phyloP scores from a whole-genome alignment of 2,797 vertebrate species.

The Mormyrops boulengeri region DNA sequence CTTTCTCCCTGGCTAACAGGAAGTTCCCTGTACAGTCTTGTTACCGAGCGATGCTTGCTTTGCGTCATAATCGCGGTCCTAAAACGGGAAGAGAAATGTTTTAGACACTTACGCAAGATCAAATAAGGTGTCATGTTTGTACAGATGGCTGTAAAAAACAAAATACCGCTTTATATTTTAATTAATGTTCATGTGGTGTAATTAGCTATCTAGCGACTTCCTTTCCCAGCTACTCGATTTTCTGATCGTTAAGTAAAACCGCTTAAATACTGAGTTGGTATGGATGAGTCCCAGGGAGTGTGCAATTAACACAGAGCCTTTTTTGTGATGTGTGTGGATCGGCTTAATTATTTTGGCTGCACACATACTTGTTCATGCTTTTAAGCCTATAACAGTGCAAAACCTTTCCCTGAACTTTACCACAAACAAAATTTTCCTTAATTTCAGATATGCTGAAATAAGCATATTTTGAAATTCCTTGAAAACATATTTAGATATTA shows the following conservation, averaged over 20 bases:
- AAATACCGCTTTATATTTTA: background rate
- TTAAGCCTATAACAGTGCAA: background rate
- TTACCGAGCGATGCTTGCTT: background rate
- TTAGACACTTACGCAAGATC: background rate
- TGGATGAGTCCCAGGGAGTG: background rate
- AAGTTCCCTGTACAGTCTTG: slow-evolving; percentile 46
- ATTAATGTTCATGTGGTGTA: background rate
- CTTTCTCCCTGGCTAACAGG: slow-evolving; percentile 44
- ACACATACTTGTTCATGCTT: background rate
- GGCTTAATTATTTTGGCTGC: background rate
- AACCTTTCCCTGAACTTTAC: background rate
- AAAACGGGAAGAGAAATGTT: background rate
- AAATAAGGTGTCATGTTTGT: background rate
- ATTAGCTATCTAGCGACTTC: background rate
- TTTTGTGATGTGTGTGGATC: background rate
- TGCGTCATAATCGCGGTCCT: background rate
- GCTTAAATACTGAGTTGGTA: background rate
- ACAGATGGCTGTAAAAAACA: background rate
- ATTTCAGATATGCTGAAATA: background rate
- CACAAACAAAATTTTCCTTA: background rate
- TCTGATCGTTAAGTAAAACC: background rate
- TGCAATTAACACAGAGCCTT: background rate
- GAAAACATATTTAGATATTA: background rate
- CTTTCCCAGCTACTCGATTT: background rate
- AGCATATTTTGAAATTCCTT: background rate